A percentile compares a stretch with the other conserved stretches of the same genome.
Evolutionary conservation across 2,888 invertebrate species (phyloP).

Genomic region (Philaethria dido): DNA sequence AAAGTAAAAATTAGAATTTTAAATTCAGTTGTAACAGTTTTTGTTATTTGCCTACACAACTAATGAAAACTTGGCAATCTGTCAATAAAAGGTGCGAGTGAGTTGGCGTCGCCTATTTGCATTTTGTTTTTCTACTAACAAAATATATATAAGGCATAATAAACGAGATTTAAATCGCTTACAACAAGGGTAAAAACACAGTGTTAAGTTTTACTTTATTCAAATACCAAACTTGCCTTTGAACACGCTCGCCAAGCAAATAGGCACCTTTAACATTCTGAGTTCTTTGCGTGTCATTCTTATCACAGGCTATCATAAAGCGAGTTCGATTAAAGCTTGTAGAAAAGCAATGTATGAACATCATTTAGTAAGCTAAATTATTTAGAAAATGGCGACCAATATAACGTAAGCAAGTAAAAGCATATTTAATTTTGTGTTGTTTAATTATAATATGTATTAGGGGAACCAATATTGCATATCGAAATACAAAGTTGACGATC

Average conservation of each 20-base stretch:
- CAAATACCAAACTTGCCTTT: constrained; percentile 15
- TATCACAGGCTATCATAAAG: constrained; percentile 18
- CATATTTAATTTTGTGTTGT: not conserved
- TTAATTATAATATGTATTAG: not conserved
- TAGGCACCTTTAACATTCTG: constrained; percentile 6
- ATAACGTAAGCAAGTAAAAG: too few species aligned
- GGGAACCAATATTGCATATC: constrained; percentile 20
- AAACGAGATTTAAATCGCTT: not conserved
- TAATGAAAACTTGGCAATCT: not conserved
- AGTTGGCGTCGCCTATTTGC: not conserved
- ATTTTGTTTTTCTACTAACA: not conserved
- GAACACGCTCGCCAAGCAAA: constrained; percentile 10
- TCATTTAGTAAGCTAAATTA: not conserved
- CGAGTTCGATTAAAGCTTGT: constrained; percentile 1
- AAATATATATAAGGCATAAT: not conserved
- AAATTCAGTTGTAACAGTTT: not conserved
- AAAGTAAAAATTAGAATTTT: not conserved
- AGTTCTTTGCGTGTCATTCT: constrained; percentile 18
- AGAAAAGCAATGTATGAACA: constrained; percentile 7
- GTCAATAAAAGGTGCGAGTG: constrained; percentile 1
- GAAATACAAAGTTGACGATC: constrained; percentile 29
- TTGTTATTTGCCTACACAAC: not conserved
- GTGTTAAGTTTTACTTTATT: constrained; percentile 13
- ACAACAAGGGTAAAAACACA: not conserved
- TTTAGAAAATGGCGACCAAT: not conserved